These are phyloP conservation scores for Meriones psammophilus DNA, from an alignment of 2,797 vertebrate species.

Conservation along the genomic window DNA sequence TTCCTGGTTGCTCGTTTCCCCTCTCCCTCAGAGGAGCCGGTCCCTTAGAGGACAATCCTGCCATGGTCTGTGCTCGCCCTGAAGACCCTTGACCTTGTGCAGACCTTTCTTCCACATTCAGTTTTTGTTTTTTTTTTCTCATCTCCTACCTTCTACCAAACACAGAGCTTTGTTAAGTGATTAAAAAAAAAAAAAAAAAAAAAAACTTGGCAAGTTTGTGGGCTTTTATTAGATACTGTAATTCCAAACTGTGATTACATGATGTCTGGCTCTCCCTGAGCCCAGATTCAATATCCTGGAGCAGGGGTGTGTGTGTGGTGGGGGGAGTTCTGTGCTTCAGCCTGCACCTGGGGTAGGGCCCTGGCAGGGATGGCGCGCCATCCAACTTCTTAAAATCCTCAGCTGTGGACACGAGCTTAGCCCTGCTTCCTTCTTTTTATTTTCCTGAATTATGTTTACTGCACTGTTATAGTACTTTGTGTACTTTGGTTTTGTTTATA, in stretches of 20 bases:
- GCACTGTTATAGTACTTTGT: neutral
- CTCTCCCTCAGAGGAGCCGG: neutral
- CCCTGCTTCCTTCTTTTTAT: neutral
- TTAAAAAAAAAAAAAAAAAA: constrained; percentile 27
- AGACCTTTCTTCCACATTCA: neutral
- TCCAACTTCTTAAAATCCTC: neutral
- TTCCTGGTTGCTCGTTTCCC: neutral
- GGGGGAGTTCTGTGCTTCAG: constrained; percentile 82
- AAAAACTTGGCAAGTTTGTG: constrained; percentile 69
- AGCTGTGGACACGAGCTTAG: neutral
- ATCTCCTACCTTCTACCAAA: constrained; percentile 54
- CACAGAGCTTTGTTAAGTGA: constrained; percentile 44
- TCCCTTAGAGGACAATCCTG: neutral
- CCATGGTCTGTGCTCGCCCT: neutral
- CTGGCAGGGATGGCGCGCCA: neutral
- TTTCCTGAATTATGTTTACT: constrained; percentile 47
- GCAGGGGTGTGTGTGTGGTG: constrained; percentile 37
- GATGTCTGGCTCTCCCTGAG: constrained; percentile 87
- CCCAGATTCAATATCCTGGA: constrained; percentile 87
- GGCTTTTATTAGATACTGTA: constrained; percentile 83
- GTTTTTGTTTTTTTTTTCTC: neutral
- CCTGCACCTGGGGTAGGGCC: neutral
- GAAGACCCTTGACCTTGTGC: constrained; percentile 42
- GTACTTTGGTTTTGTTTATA: neutral
- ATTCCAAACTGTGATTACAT: constrained; percentile 83